These are phyloP conservation scores for Lophius americanus DNA, from an alignment of 2,797 vertebrate species.

Conservation along the genomic window DNA sequence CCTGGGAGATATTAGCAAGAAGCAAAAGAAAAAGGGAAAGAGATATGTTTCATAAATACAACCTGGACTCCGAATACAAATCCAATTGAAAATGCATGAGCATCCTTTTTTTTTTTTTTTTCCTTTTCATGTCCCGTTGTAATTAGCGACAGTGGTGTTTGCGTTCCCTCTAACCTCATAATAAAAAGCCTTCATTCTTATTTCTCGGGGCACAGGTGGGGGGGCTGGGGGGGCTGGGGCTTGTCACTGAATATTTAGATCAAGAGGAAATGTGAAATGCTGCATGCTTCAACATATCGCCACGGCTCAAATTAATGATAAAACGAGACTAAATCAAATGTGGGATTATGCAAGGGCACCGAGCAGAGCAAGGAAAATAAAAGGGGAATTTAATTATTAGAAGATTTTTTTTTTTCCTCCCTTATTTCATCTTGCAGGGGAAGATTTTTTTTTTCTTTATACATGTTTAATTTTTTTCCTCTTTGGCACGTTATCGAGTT, in stretches of 20 bases:
- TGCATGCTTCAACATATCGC: slow-evolving; percentile 63
- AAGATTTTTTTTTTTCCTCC: slow-evolving; percentile 31
- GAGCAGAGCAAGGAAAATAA: slow-evolving; percentile 31
- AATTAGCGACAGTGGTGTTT: slow-evolving; percentile 75
- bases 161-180: slow-evolving; percentile 59
- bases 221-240: not conserved
- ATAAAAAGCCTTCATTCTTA: slow-evolving; percentile 21
- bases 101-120: slow-evolving; percentile 42
- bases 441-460: slow-evolving; percentile 21
- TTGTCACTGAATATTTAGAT: slow-evolving; percentile 69
- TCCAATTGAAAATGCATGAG: slow-evolving; percentile 66
- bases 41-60: slow-evolving; percentile 64
- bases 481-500: slow-evolving; percentile 66
- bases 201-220: slow-evolving; percentile 29
- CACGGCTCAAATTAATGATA: slow-evolving; percentile 65
- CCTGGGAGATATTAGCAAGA: slow-evolving; percentile 77
- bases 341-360: slow-evolving; percentile 42
- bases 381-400: slow-evolving; percentile 30
- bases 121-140: slow-evolving; percentile 54
- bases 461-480: slow-evolving; percentile 64
- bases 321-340: slow-evolving; percentile 52
- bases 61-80: slow-evolving; percentile 78
- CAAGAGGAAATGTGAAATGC: slow-evolving; percentile 62
- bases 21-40: slow-evolving; percentile 32
- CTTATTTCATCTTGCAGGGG: slow-evolving; percentile 44